A percentile compares a stretch with the other conserved stretches of the same genome.
These are phyloP conservation scores for Cisticola juncidis DNA, from an alignment of 2,113 vertebrate genomes.

Conservation along the genomic window DNA sequence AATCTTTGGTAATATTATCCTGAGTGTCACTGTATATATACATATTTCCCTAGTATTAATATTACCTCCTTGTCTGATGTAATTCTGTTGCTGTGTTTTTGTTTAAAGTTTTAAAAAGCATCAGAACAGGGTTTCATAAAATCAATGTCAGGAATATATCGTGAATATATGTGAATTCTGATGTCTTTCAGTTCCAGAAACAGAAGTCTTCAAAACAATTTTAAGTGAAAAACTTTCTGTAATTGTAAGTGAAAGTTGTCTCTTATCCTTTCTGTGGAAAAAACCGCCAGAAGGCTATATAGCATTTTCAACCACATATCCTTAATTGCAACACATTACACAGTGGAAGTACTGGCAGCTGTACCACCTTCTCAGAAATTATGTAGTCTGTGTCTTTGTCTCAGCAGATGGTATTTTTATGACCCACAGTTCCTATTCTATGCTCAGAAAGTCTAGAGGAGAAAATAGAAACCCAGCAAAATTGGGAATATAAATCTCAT, in stretches of 20 bases:
- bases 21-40: neutral
- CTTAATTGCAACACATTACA: constrained; percentile 1
- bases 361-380: constrained; percentile 9
- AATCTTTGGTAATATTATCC: neutral
- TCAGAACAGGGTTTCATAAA: neutral
- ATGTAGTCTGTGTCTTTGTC: neutral
- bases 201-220: neutral
- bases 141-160: neutral
- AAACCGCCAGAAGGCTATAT: neutral
- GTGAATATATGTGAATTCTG: neutral
- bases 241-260: neutral
- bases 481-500: neutral
- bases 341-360: neutral
- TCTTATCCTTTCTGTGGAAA: neutral
- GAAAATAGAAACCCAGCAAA: neutral
- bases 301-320: neutral
- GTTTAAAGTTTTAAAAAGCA: neutral
- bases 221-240: neutral
- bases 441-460: neutral
- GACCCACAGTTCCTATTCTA: neutral
- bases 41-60: neutral
- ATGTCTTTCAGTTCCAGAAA: neutral
- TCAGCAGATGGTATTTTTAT: constrained; percentile 43
- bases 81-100: neutral
- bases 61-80: neutral